These are phyloP conservation scores for Danaus melanippus DNA, from an alignment of 1,140 invertebrate species.

Conservation along the genomic window DNA sequence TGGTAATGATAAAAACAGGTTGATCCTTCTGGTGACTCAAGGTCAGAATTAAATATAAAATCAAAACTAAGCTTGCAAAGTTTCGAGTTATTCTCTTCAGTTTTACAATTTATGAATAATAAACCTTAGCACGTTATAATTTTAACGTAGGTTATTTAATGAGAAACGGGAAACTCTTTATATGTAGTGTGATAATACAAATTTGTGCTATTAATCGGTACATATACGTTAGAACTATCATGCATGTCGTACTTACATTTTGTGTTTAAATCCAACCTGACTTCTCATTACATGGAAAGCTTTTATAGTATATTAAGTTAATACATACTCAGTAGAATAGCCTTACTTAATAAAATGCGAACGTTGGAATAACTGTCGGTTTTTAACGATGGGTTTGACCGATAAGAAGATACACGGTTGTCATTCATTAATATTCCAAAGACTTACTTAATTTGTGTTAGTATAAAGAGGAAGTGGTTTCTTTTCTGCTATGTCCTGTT, in stretches of 20 bases:
- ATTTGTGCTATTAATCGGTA: too few relatives aligned
- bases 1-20: slow-evolving; percentile 8
- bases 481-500: slow-evolving; percentile 44
- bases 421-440: slow-evolving; percentile 55
- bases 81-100: too few relatives aligned
- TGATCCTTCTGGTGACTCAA: slow-evolving; percentile 8
- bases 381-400: slow-evolving; percentile 15
- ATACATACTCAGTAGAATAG: too few relatives aligned
- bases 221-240: too few relatives aligned
- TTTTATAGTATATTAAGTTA: too few relatives aligned
- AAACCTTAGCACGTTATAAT: too few relatives aligned
- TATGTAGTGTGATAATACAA: too few relatives aligned
- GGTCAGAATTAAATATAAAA: too few relatives aligned
- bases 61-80: too few relatives aligned
- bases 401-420: slow-evolving; percentile 30
- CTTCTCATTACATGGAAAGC: neutral
- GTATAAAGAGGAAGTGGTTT: slow-evolving; percentile 52
- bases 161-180: too few relatives aligned
- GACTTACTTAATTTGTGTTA: slow-evolving; percentile 59
- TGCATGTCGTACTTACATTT: neutral
- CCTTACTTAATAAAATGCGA: neutral
- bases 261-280: neutral
- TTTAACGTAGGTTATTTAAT: too few relatives aligned
- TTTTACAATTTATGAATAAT: too few relatives aligned
- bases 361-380: slow-evolving; percentile 2